Percentiles rank a stretch among this genome's conserved stretches.
phyloP scores from a whole-genome alignment of 2,113 vertebrate genomes.

The Rhadina sibilatrix region DNA sequence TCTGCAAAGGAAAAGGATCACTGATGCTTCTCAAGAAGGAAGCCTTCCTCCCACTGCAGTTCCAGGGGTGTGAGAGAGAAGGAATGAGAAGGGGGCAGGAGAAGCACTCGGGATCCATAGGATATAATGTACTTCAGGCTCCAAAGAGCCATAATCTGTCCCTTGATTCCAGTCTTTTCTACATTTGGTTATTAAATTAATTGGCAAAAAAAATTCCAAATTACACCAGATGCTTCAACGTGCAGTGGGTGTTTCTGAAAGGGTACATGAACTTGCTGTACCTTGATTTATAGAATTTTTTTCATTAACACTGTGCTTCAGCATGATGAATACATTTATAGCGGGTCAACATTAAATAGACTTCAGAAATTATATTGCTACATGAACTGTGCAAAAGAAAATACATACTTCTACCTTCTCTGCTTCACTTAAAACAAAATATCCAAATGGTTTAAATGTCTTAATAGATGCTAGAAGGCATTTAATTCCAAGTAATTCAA shows the following conservation, averaged over 20 bases:
- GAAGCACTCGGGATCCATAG: neutral
- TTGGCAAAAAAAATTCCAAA: neutral
- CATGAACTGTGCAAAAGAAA: neutral
- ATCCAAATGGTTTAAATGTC: neutral
- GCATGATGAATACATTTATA: neutral
- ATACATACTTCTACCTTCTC: neutral
- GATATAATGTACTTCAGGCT: neutral
- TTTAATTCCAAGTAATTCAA: neutral
- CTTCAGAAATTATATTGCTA: neutral
- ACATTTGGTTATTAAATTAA: conserved; percentile 15
- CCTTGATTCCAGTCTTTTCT: neutral
- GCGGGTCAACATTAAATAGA: neutral
- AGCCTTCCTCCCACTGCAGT: neutral
- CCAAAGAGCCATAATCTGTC: neutral
- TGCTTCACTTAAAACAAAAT: neutral
- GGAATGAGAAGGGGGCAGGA: neutral
- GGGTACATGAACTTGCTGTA: neutral
- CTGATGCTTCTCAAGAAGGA: neutral
- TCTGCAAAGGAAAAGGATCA: neutral
- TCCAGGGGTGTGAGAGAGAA: neutral
- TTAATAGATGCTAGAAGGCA: neutral
- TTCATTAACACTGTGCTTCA: neutral
- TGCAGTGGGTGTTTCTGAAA: neutral
- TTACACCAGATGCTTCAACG: neutral
- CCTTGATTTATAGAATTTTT: neutral